phyloP scores from a whole-genome alignment of 2,797 vertebrate genomes.

The Lemur catta region DNA sequence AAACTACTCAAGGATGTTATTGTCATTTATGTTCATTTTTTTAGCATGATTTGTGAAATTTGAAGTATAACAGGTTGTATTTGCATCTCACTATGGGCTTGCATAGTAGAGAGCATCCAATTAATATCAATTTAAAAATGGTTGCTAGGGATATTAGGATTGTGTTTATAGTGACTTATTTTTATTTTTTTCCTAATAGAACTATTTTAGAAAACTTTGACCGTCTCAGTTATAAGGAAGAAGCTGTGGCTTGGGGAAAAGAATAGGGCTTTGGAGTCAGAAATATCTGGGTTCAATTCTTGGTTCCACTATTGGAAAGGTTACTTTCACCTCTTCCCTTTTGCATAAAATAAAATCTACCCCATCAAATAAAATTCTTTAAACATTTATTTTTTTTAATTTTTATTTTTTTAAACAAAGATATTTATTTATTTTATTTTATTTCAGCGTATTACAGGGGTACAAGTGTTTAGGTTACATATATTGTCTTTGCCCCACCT shows the following conservation, averaged over 20 bases:
- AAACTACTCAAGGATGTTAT: background rate
- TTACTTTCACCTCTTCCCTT: background rate
- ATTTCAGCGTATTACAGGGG: too few relatives aligned
- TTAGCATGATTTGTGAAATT: background rate
- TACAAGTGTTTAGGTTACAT: too few relatives aligned
- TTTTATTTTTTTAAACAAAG: too few relatives aligned
- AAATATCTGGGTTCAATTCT: background rate
- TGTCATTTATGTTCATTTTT: background rate
- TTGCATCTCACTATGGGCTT: background rate
- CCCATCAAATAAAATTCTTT: background rate
- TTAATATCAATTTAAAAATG: background rate
- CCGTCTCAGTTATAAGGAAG: background rate
- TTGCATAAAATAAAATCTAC: background rate
- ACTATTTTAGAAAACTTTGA: background rate
- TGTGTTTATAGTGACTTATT: background rate
- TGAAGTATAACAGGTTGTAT: background rate
- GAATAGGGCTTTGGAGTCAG: background rate
- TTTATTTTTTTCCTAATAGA: background rate
- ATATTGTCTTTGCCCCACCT: too few relatives aligned
- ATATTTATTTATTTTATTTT: too few relatives aligned
- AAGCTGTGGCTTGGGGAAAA: background rate
- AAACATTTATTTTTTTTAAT: too few relatives aligned
- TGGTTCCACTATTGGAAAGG: background rate
- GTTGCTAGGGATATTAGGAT: background rate
- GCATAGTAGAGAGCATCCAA: background rate